Evolutionary conservation across 2,113 vertebrate genomes (phyloP).

Genomic region (Oreochromis tanganicae): DNA sequence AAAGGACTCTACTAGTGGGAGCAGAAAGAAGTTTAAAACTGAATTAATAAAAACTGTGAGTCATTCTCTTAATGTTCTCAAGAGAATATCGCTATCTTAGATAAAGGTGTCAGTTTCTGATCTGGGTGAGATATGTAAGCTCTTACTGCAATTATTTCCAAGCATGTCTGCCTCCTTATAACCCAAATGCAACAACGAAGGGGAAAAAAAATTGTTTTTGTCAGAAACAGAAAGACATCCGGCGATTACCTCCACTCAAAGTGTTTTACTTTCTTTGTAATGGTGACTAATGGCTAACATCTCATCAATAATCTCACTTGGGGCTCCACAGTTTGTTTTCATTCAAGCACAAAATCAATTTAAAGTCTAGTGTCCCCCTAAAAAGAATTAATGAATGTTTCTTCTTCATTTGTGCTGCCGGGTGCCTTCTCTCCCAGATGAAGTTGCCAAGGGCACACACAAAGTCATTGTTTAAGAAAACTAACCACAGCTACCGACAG

Average conservation of each 20-base stretch:
- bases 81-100: neutral
- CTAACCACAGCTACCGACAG: neutral
- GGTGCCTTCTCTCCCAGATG: neutral
- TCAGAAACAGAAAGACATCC: neutral
- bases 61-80: neutral
- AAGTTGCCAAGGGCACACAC: neutral
- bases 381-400: neutral
- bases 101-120: fast-evolving
- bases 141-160: neutral
- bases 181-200: neutral
- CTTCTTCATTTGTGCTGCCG: neutral
- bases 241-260: neutral
- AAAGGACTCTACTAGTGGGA: neutral
- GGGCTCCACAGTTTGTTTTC: neutral
- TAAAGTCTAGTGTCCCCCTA: neutral
- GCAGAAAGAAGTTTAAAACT: neutral
- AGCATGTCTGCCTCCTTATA: fast-evolving
- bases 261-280: neutral
- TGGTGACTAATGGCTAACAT: neutral
- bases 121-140: neutral
- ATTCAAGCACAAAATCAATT: neutral
- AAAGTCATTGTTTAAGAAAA: neutral
- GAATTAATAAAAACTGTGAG: neutral
- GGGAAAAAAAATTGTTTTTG: neutral
- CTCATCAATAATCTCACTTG: neutral